Evolutionary conservation across 1,140 invertebrate genomes (phyloP), one percentile per base, ranked within the genome.

Genomic region (Aphaenogaster floridana): DNA sequence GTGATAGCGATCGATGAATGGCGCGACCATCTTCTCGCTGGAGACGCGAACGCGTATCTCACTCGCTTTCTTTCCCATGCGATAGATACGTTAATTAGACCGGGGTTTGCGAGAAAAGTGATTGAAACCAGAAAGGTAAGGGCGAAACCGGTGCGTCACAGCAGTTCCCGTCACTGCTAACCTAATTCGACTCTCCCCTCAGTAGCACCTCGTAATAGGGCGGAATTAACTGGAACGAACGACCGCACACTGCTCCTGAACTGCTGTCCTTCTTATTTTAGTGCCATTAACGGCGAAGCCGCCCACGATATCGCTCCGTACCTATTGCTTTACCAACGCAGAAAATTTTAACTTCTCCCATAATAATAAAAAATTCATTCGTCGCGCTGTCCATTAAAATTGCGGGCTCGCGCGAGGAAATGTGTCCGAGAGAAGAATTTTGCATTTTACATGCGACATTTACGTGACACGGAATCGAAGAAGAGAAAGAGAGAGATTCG

Each of bases 61-160:
- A 50, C 76, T 74, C 69, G 63, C 36, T 59, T 69, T 59, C 83
- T 85, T 84, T 79, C 63, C 77, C 68, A n/a, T 52, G 17, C 34
- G 77, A 85, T 88, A 42, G 72, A 39, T 72, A 52, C 45, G 59
- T 86, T 91, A 91, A 91, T 91, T 91, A 87, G 39, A 13, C 63
- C 71, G 36, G 71, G 79, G 0, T 28, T 80, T 85, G 80, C 71
- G 36, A 64, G 81, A 77, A 81, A 88, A 78, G 86, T 72, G 86
- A 91, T 91, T 88, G 89, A 68, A 86, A 79, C 21, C 77, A 66
- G 77, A 83, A 72, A 61, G 36, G 66, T 68, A 63, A 64, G 50
- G 63, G 36, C 48, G 74, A 66, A 28, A 28, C 48, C 63, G 57
- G 42, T 90, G 89, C 81, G 89, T 91, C 90, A 83, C 59, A 34